These are phyloP conservation scores for Calycopis cecrops DNA, from an alignment of 1,140 invertebrate species.

Conservation along the genomic window DNA sequence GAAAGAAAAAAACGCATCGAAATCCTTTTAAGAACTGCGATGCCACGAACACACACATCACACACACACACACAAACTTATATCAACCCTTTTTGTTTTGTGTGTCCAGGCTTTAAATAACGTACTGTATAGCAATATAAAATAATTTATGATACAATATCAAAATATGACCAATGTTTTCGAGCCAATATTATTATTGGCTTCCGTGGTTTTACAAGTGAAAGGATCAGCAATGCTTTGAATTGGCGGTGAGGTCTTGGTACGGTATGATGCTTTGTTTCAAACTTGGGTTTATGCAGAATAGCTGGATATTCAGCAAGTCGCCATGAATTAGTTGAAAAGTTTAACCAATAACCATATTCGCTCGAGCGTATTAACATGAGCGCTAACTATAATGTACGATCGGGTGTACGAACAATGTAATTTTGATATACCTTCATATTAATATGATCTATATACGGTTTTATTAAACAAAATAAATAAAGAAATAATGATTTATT, in stretches of 20 bases:
- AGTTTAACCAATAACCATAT: constrained; percentile 10
- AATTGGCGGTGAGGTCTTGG: constrained; percentile 30
- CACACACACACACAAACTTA: too few relatives aligned
- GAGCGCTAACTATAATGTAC: neutral
- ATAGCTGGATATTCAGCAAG: constrained; percentile 31
- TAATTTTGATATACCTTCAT: neutral
- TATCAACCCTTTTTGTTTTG: too few relatives aligned
- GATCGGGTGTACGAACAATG: neutral
- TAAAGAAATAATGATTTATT: too few relatives aligned
- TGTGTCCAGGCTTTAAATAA: neutral
- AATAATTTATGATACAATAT: neutral
- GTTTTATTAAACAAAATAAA: too few relatives aligned
- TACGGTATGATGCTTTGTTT: constrained; percentile 35
- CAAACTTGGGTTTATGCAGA: constrained; percentile 34
- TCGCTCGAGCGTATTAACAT: constrained; percentile 6
- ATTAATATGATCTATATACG: too few relatives aligned
- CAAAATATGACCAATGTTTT: constrained; percentile 7
- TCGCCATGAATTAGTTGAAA: constrained; percentile 22
- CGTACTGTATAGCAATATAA: neutral
- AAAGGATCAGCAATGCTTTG: constrained; percentile 23
- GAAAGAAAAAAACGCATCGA: too few relatives aligned
- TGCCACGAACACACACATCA: too few relatives aligned
- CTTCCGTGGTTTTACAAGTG: constrained; percentile 14
- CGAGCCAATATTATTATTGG: constrained; percentile 21
- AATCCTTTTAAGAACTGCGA: too few relatives aligned